Conservation (phyloP, 2,113 vertebrate genomes). For the Xenopus tropicalis region UCB_Xtro_10.0 CM004443.2:48016501-48017000, state of each 20-base stretch:
- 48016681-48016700: conserved; percentile 67
- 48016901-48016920: conserved; percentile 75
- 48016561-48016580: conserved; percentile 55
- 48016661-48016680: conserved; percentile 54
- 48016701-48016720: conserved; percentile 62
- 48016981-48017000: conserved; percentile 78
- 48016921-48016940: conserved; percentile 78
- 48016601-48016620: conserved; percentile 67
- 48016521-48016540: conserved; percentile 98
- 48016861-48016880: conserved; percentile 57
- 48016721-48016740: conserved; percentile 63
- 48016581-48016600: conserved; percentile 71
- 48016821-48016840: conserved; percentile 68
- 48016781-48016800: conserved; percentile 59
- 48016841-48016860: conserved; percentile 67
- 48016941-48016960: conserved; percentile 63
- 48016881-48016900: conserved; percentile 77
- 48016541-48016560: conserved; percentile 75
- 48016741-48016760: conserved; percentile 64
- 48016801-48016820: conserved; percentile 65
- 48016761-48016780: conserved; percentile 57
- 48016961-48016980: conserved; percentile 68
- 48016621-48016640: conserved; percentile 71
- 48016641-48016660: conserved; percentile 63
- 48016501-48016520: conserved; percentile 98